Percentiles rank a stretch among this genome's conserved stretches.
Evolutionary conservation across 2,797 vertebrate species (phyloP).

Genomic region (Apogon hyalosoma): DNA sequence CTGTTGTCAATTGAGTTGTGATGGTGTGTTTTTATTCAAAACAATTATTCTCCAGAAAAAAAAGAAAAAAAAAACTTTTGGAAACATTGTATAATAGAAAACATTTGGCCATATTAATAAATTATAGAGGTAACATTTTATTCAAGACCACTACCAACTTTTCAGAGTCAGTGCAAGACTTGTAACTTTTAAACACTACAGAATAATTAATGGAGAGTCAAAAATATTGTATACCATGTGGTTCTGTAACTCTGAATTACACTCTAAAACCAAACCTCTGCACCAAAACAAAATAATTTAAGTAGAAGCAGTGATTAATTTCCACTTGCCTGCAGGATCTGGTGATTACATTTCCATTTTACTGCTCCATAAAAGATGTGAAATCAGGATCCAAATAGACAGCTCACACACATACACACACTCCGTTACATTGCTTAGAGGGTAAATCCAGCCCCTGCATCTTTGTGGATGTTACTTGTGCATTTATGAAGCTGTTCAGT

Average conservation of each 20-base stretch:
- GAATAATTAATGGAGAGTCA: background rate
- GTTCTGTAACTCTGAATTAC: background rate
- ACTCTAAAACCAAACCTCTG: constrained; percentile 4
- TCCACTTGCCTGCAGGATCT: constrained; percentile 18
- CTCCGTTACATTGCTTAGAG: constrained; percentile 24
- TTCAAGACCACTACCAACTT: too few relatives aligned
- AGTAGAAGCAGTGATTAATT: constrained; percentile 11
- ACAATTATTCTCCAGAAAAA: too few relatives aligned
- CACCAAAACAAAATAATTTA: background rate
- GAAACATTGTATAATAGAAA: too few relatives aligned
- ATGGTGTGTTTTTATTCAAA: too few relatives aligned
- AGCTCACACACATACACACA: constrained; percentile 21
- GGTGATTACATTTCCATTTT: constrained; percentile 25
- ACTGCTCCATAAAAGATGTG: constrained; percentile 2
- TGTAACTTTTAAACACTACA: too few relatives aligned
- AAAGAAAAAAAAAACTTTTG: too few relatives aligned
- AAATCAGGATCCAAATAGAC: constrained; percentile 11
- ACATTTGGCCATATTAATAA: too few relatives aligned
- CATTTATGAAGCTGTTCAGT: constrained; percentile 38
- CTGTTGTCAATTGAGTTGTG: too few relatives aligned
- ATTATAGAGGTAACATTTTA: too few relatives aligned
- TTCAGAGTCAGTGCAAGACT: too few relatives aligned
- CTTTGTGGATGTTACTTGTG: constrained; percentile 51
- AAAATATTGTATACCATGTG: background rate
- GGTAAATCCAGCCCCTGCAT: constrained; percentile 24